These are phyloP conservation scores for Notothenia coriiceps DNA, from an alignment of 2,113 vertebrate species.

Conservation along the genomic window DNA sequence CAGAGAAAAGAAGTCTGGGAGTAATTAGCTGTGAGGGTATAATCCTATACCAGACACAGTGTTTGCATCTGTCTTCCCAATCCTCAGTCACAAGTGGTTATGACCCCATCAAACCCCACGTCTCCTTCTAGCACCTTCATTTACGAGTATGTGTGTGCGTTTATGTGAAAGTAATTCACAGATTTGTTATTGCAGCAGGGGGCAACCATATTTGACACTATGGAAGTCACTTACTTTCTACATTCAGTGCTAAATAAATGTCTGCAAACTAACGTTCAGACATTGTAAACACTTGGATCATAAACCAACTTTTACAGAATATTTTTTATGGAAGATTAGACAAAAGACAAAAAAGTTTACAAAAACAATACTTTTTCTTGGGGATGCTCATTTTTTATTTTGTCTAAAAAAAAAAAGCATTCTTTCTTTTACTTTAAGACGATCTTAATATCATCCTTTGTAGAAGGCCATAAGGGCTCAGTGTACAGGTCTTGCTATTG, in stretches of 20 bases:
- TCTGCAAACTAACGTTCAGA: background rate
- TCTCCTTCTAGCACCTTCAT: slow-evolving; percentile 6
- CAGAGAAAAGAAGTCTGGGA: slow-evolving; percentile 58
- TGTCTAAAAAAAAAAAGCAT: too few relatives aligned
- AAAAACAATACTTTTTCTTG: background rate
- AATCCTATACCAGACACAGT: slow-evolving; percentile 67
- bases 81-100: slow-evolving; percentile 41
- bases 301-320: background rate
- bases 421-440: slow-evolving; percentile 10
- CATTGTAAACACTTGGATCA: background rate
- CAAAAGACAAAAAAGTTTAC: background rate
- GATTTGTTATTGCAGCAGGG: slow-evolving; percentile 29
- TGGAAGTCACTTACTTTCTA: background rate
- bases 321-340: background rate
- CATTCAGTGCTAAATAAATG: background rate
- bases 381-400: background rate
- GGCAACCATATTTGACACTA: slow-evolving; percentile 12
- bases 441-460: background rate
- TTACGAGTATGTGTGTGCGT: slow-evolving; percentile 13
- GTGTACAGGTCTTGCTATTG: slow-evolving; percentile 29
- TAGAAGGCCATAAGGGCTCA: background rate
- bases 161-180: slow-evolving; percentile 12
- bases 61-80: slow-evolving; percentile 41
- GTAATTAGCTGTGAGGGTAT: slow-evolving; percentile 70
- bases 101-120: background rate